Conservation (phyloP, 2,113 vertebrate genomes). For the Beaufortia kweichowensis region DNA sequence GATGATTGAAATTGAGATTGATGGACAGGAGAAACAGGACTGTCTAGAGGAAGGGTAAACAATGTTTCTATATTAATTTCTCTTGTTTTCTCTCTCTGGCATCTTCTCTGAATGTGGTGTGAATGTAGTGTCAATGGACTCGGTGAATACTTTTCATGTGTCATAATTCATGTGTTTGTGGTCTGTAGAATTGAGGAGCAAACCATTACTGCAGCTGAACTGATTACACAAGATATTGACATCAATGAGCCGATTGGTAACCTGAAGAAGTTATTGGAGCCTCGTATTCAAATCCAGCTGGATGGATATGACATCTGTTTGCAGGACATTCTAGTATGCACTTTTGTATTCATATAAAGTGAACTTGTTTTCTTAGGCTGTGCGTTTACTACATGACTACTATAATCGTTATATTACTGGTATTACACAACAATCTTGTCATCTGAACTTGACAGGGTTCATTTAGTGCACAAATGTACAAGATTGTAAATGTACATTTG, state of each 20-base stretch:
- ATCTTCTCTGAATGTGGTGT: not conserved
- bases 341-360: not conserved
- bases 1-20: conserved; percentile 98
- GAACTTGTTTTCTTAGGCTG: not conserved
- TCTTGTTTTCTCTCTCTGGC: not conserved
- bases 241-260: conserved; percentile 97
- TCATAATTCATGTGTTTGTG: conserved; percentile 26
- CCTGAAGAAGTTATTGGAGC: conserved; percentile 94
- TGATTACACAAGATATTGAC: conserved; percentile 97
- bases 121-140: not conserved
- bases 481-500: too few relatives aligned
- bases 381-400: too few relatives aligned
- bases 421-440: too few relatives aligned
- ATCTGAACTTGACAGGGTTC: too few relatives aligned
- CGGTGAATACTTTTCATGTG: not conserved
- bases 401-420: too few relatives aligned
- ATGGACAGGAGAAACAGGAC: conserved; percentile 91
- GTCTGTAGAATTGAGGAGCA: conserved; percentile 88
- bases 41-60: conserved; percentile 94
- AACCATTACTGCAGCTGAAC: conserved; percentile 88
- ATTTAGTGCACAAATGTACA: too few relatives aligned
- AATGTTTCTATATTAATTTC: not conserved
- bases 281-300: conserved; percentile 89
- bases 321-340: conserved; percentile 93
- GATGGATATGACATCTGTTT: conserved; percentile 95